Conservation (phyloP, 1,140 invertebrate species). For the Drosophila repleta region DNA sequence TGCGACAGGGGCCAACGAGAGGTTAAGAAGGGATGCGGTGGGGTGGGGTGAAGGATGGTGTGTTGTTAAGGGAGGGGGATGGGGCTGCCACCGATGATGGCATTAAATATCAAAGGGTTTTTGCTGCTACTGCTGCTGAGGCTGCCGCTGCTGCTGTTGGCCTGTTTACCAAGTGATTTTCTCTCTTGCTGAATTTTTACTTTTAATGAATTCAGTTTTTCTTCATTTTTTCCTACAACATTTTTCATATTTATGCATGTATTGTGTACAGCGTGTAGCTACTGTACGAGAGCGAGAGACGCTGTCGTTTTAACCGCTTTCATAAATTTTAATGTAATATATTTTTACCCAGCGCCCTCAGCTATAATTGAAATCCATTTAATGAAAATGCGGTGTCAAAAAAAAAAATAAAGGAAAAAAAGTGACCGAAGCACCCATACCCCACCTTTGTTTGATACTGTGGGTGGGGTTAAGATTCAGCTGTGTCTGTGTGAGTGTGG, state of each 20-base stretch:
- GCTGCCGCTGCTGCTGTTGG: conserved; percentile 34
- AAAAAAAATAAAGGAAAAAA: conserved; percentile 12
- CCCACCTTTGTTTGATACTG: not conserved
- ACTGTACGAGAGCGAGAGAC: conserved; percentile 8
- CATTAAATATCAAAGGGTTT: conserved; percentile 80
- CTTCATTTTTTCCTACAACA: conserved; percentile 48
- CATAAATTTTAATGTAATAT: conserved; percentile 72
- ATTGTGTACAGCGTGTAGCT: not conserved
- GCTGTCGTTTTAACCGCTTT: conserved; percentile 62
- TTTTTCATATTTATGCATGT: conserved; percentile 1
- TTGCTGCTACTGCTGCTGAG: not conserved
- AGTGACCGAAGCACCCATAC: conserved; percentile 13
- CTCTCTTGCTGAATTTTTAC: conserved; percentile 71
- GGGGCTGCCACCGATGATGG: conserved; percentile 14
- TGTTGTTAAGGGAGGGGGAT: not conserved
- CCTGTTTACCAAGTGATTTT: conserved; percentile 73
- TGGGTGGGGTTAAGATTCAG: conserved; percentile 42
- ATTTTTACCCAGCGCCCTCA: conserved; percentile 26
- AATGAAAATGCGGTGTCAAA: conserved; percentile 77
- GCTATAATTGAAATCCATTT: conserved; percentile 79
- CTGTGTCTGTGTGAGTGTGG: conserved; percentile 2
- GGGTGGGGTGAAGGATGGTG: not conserved
- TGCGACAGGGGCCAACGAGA: conserved; percentile 55
- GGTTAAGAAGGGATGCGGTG: conserved; percentile 2
- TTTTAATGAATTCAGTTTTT: conserved; percentile 74